phyloP scores from a whole-genome alignment of 2,113 vertebrate genomes.

The Pseudolaguvia tuberculata region DNA sequence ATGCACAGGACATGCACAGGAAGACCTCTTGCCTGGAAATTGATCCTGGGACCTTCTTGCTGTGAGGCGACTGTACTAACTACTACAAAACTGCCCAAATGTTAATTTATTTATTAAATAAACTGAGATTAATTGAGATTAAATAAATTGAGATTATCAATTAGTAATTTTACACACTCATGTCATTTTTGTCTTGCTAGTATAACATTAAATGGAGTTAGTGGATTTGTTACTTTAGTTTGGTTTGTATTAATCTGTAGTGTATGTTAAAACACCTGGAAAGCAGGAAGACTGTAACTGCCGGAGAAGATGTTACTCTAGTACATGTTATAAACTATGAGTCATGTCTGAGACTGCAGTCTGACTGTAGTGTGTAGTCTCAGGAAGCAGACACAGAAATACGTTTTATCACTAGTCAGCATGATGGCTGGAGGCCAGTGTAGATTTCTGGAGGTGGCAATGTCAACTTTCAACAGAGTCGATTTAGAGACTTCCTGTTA shows the following conservation, averaged over 20 bases:
- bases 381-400: slow-evolving; percentile 23
- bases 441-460: slow-evolving; percentile 39
- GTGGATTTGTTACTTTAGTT: neutral
- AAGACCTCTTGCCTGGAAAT: no score
- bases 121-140: no score
- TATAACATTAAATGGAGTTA: neutral
- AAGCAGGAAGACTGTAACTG: neutral
- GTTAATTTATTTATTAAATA: no score
- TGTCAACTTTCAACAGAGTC: slow-evolving; percentile 48
- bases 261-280: neutral
- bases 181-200: neutral
- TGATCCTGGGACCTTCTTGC: no score
- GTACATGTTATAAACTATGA: neutral
- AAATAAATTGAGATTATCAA: no score
- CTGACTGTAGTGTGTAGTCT: slow-evolving; percentile 15
- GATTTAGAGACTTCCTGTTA: slow-evolving; percentile 50
- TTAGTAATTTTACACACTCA: no score
- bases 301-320: neutral
- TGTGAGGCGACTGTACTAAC: no score
- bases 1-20: no score
- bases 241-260: neutral
- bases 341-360: slow-evolving; percentile 21
- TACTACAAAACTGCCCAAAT: no score
- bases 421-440: slow-evolving; percentile 28
- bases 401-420: slow-evolving; percentile 16